A percentile compares a stretch with the other conserved stretches of the same genome.
Conservation (phyloP, 2,888 invertebrate species). For the Amblyjoppa fuscipennis region DNA sequence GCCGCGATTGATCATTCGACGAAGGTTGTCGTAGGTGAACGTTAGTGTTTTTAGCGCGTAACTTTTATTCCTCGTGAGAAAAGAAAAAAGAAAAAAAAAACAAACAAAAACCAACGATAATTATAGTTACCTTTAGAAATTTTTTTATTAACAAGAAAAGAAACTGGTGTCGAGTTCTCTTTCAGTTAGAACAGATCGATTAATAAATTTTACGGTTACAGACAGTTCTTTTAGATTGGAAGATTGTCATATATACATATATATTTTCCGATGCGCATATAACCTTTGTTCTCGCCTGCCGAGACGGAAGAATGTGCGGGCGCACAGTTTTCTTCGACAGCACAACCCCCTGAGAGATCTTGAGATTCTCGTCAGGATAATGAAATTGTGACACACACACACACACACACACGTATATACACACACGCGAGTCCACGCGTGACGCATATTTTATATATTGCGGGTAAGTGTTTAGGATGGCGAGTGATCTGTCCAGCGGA, state of each 20-base stretch:
- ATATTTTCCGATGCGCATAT: slow-evolving; percentile 14
- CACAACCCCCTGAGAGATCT: not conserved
- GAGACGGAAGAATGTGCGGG: slow-evolving; percentile 1
- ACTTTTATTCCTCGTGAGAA: slow-evolving; percentile 25
- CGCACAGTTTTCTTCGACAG: not conserved
- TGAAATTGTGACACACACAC: slow-evolving; percentile 29
- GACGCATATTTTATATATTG: slow-evolving; percentile 15
- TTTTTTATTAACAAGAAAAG: not conserved
- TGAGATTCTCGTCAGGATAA: not conserved
- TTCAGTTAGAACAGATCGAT: not conserved
- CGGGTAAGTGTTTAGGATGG: slow-evolving; percentile 79
- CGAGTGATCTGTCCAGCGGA: slow-evolving; percentile 82
- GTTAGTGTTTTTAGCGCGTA: slow-evolving; percentile 53
- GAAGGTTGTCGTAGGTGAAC: slow-evolving; percentile 18
- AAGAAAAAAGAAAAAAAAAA: slow-evolving; percentile 4
- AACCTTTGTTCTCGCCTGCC: slow-evolving; percentile 31
- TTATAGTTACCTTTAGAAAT: not conserved
- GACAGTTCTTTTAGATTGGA: slow-evolving; percentile 5
- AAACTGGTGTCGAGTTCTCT: not conserved
- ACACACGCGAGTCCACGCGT: slow-evolving; percentile 7
- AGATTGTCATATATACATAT: not conserved
- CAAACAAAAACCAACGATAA: not conserved
- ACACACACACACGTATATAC: not conserved
- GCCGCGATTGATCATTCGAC: slow-evolving; percentile 48
- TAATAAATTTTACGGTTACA: slow-evolving; percentile 14